Evolutionary conservation across 2,113 vertebrate genomes (phyloP).

Genomic region (Menidia beryllina): DNA sequence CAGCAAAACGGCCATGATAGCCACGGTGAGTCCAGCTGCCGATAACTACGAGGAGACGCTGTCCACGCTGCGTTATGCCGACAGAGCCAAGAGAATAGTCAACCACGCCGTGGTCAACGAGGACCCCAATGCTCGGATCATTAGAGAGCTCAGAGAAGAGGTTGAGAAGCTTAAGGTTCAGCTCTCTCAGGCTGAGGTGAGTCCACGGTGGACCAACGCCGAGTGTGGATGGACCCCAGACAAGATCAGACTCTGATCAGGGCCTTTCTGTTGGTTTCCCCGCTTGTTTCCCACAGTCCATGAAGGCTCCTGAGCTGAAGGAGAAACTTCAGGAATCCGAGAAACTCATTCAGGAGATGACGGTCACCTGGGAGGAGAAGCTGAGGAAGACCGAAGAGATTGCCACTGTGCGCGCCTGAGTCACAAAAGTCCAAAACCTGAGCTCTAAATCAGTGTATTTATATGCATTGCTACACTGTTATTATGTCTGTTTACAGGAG

Average conservation of each 20-base stretch:
- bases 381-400: conserved; percentile 98
- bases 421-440: background rate
- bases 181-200: conserved; percentile 95
- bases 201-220: background rate
- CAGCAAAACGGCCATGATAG: conserved; percentile 99
- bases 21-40: conserved; percentile 95
- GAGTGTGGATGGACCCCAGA: background rate
- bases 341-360: conserved; percentile 96
- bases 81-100: conserved; percentile 96
- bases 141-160: conserved; percentile 95
- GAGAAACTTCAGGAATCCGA: conserved; percentile 98
- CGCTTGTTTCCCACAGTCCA: conserved; percentile 81
- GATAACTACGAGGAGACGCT: conserved; percentile 99
- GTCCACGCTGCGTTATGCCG: conserved; percentile 94
- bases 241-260: background rate
- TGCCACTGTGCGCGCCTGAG: conserved; percentile 87
- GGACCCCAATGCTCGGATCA: conserved; percentile 97
- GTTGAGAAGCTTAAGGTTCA: conserved; percentile 96
- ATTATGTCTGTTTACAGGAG: conserved; percentile 82
- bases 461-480: background rate
- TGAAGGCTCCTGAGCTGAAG: conserved; percentile 97
- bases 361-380: conserved; percentile 98
- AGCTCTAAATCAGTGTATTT: background rate
- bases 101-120: conserved; percentile 98
- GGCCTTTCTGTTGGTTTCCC: background rate